These are phyloP conservation scores for Drosophila nr. fundita DNA, from an alignment of 2,888 invertebrate genomes.

Conservation along the genomic window DNA sequence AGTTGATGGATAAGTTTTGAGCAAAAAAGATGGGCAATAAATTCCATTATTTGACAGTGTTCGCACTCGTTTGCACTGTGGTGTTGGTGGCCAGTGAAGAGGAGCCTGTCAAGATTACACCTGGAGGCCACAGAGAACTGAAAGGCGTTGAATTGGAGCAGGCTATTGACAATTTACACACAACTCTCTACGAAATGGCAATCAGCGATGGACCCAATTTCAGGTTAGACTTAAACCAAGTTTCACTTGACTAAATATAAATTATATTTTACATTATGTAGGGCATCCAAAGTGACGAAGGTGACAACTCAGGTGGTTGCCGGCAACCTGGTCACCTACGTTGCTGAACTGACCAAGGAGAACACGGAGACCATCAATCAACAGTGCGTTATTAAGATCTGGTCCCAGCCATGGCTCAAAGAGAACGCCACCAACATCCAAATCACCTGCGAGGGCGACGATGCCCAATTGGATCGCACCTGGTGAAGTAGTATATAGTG, in stretches of 20 bases:
- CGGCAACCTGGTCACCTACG: not conserved
- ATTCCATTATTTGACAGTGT: not conserved
- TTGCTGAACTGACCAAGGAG: conserved; percentile 44
- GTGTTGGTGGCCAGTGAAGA: not conserved
- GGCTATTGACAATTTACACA: not conserved
- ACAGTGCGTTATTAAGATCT: conserved; percentile 50
- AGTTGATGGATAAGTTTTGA: not conserved
- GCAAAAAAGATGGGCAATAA: not conserved
- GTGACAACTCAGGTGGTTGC: not conserved
- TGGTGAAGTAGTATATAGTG: conserved; percentile 32
- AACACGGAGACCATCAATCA: conserved; percentile 13
- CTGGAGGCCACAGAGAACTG: not conserved
- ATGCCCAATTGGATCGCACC: conserved; percentile 39
- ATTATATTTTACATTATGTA: not conserved
- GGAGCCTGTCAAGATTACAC: not conserved
- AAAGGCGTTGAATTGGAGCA: not conserved
- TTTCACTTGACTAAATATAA: not conserved
- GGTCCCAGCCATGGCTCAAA: conserved; percentile 62
- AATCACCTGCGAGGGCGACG: conserved; percentile 54
- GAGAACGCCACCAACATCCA: conserved; percentile 59
- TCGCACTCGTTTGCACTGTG: not conserved
- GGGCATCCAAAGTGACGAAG: conserved; percentile 1
- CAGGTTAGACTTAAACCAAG: not conserved
- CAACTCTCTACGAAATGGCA: not conserved
- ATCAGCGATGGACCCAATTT: not conserved